phyloP scores from a whole-genome alignment of 2,888 invertebrate genomes.

The Pycnomerus fuliginosus region DNA sequence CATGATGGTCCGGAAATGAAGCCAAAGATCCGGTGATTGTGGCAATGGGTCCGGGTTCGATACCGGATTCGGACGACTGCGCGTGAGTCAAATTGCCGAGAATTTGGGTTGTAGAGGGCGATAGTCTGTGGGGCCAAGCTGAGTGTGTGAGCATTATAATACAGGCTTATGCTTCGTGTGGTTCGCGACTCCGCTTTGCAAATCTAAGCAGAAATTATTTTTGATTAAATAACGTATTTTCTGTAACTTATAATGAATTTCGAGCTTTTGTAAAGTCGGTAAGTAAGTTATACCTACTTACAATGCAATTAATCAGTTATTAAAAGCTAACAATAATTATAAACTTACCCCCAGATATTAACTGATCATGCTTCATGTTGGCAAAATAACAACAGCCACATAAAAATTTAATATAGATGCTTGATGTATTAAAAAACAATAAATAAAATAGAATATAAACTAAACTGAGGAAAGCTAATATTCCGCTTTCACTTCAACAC shows the following conservation, averaged over 20 bases:
- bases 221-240: too few species aligned
- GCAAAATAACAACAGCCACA: too few species aligned
- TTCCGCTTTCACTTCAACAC: conserved; percentile 25
- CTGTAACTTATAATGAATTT: too few species aligned
- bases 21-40: conserved; percentile 70
- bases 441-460: conserved; percentile 26
- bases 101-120: conserved; percentile 49
- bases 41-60: conserved; percentile 66
- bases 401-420: conserved; percentile 1
- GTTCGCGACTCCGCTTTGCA: conserved; percentile 17
- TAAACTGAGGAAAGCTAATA: conserved; percentile 27
- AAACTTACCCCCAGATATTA: too few species aligned
- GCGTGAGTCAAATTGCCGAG: conserved; percentile 40
- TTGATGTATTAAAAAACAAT: conserved; percentile 1
- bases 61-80: conserved; percentile 61
- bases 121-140: conserved; percentile 52
- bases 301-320: too few species aligned
- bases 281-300: too few species aligned
- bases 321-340: too few species aligned
- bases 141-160: conserved; percentile 49
- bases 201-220: too few species aligned
- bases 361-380: too few species aligned
- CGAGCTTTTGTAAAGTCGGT: too few species aligned
- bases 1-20: conserved; percentile 53
- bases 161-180: conserved; percentile 2